These are phyloP conservation scores for Poecilia latipinna DNA, from an alignment of 2,113 vertebrate species.

Conservation along the genomic window DNA sequence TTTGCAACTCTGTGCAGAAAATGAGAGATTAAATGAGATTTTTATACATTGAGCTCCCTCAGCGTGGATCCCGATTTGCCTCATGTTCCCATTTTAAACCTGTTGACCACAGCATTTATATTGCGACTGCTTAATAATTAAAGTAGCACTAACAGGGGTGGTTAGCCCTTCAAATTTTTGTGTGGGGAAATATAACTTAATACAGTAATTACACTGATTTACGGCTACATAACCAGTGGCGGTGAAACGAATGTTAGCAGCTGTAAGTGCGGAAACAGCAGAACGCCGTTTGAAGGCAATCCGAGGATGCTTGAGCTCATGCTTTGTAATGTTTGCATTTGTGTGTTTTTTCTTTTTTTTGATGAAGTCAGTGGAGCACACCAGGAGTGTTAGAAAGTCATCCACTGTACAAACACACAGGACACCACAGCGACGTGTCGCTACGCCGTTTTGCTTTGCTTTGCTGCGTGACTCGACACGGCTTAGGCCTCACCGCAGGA, in stretches of 20 bases:
- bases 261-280: neutral
- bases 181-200: constrained; percentile 7
- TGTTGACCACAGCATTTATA: constrained; percentile 7
- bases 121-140: neutral
- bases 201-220: constrained; percentile 48
- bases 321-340: neutral
- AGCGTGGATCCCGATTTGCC: neutral
- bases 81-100: constrained; percentile 14
- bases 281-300: neutral
- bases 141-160: neutral
- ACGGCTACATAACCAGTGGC: constrained; percentile 23
- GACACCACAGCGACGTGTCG: constrained; percentile 30
- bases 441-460: constrained; percentile 44
- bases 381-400: constrained; percentile 31
- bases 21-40: neutral
- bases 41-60: neutral
- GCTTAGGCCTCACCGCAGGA: constrained; percentile 54
- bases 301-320: neutral
- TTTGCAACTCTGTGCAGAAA: neutral
- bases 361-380: constrained; percentile 27
- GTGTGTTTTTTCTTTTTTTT: constrained; percentile 7
- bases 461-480: constrained; percentile 55
- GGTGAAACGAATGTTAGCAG: constrained; percentile 1
- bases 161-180: neutral
- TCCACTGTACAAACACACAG: constrained; percentile 23